These are phyloP conservation scores for Leptinotarsa undecemlineata DNA, from an alignment of 1,140 invertebrate species.

Conservation along the genomic window DNA sequence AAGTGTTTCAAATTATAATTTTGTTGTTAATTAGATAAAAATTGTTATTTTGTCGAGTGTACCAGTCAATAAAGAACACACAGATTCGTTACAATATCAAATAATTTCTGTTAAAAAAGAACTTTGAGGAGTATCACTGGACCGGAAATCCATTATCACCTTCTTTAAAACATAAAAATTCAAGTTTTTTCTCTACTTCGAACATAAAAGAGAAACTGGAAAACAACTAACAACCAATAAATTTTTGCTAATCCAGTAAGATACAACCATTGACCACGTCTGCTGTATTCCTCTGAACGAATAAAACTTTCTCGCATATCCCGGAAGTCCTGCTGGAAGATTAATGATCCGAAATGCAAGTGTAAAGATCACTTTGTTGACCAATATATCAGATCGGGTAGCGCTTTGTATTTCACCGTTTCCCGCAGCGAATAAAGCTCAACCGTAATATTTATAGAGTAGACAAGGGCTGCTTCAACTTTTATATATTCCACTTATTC, in stretches of 20 bases:
- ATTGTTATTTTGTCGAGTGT: too few species aligned
- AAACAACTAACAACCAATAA: background rate
- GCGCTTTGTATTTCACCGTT: background rate
- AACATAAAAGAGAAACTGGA: too few species aligned
- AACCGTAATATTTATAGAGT: background rate
- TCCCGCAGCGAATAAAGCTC: slow-evolving; percentile 3
- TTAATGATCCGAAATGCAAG: slow-evolving; percentile 1
- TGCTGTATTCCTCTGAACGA: background rate
- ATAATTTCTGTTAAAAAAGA: too few species aligned
- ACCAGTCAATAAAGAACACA: too few species aligned
- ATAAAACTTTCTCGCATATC: background rate
- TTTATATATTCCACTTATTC: slow-evolving; percentile 6
- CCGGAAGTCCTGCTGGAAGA: background rate
- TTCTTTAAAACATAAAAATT: too few species aligned
- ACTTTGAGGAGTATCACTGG: too few species aligned
- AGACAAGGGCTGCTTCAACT: background rate
- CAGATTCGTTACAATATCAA: too few species aligned
- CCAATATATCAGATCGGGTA: slow-evolving; percentile 7
- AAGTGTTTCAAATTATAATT: too few species aligned
- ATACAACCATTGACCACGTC: background rate
- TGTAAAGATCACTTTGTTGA: slow-evolving; percentile 6
- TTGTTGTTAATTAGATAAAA: too few species aligned
- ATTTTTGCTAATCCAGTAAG: background rate
- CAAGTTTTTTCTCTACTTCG: too few species aligned
- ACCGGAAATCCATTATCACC: too few species aligned